phyloP scores from a whole-genome alignment of 2,113 vertebrate genomes.

The Saimiri boliviensis region DNA sequence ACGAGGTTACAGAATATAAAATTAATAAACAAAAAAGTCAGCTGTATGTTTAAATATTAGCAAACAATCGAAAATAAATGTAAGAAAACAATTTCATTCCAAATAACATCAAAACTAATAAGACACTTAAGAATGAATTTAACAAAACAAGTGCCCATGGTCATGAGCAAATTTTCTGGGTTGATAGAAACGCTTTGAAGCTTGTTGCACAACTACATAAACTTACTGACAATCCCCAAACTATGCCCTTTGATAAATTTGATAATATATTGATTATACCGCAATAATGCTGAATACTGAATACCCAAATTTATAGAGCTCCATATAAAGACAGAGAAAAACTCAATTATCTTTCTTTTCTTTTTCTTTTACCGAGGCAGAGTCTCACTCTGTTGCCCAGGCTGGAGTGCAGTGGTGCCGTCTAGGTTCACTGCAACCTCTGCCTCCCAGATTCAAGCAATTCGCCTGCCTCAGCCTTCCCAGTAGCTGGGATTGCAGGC shows the following conservation, averaged over 20 bases:
- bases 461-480: too few species aligned
- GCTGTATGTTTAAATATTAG: neutral
- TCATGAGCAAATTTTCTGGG: neutral
- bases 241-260: neutral
- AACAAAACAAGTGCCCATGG: neutral
- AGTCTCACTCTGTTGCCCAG: too few species aligned
- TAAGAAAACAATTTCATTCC: neutral
- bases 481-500: too few species aligned
- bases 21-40: neutral
- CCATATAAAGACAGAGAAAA: neutral
- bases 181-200: slow-evolving; percentile 21
- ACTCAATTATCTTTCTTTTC: neutral
- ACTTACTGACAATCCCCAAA: neutral
- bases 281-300: neutral
- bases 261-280: neutral
- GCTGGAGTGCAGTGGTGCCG: too few species aligned
- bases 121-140: neutral
- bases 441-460: too few species aligned
- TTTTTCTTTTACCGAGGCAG: neutral
- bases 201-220: neutral
- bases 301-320: neutral
- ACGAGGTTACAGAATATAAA: neutral
- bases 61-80: neutral
- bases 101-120: neutral
- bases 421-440: too few species aligned